Conservation (phyloP, 1,140 invertebrate genomes). For the Micrasema minimum region DNA sequence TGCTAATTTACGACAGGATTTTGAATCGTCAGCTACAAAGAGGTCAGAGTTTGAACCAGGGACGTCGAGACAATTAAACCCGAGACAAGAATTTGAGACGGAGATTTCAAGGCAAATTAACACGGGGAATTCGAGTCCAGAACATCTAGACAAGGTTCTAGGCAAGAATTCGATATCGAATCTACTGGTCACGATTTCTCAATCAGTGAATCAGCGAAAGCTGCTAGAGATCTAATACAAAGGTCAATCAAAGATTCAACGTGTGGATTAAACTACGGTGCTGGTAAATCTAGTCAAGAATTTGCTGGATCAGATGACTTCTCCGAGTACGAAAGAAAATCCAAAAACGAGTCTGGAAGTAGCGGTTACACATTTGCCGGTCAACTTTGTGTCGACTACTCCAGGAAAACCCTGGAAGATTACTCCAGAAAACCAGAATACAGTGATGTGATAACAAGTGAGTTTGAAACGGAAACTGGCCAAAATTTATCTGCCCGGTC, state of each 20-base stretch:
- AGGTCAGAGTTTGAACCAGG: constrained; percentile 12
- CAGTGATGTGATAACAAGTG: constrained; percentile 2
- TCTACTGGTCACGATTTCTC: too few relatives aligned
- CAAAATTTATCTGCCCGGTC: constrained; percentile 11
- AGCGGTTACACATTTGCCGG: constrained; percentile 12
- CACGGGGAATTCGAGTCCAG: too few relatives aligned
- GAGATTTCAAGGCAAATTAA: background rate
- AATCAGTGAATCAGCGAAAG: background rate
- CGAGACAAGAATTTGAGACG: background rate
- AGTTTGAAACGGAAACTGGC: background rate
- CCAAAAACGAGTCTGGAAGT: background rate
- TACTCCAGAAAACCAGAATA: constrained; percentile 7
- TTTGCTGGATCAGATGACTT: constrained; percentile 11
- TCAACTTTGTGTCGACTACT: constrained; percentile 15
- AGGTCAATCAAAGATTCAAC: constrained; percentile 10
- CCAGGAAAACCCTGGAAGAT: constrained; percentile 20
- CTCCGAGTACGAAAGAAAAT: constrained; percentile 5
- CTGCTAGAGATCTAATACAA: background rate
- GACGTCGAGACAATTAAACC: background rate
- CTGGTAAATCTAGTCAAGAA: constrained; percentile 9
- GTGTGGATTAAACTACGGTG: background rate
- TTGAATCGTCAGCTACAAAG: too few relatives aligned
- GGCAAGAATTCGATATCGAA: too few relatives aligned
- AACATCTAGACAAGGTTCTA: too few relatives aligned
- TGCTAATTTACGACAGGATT: background rate